Conservation (phyloP, 1,140 invertebrate species). For the Hydropsyche tenuis region DNA sequence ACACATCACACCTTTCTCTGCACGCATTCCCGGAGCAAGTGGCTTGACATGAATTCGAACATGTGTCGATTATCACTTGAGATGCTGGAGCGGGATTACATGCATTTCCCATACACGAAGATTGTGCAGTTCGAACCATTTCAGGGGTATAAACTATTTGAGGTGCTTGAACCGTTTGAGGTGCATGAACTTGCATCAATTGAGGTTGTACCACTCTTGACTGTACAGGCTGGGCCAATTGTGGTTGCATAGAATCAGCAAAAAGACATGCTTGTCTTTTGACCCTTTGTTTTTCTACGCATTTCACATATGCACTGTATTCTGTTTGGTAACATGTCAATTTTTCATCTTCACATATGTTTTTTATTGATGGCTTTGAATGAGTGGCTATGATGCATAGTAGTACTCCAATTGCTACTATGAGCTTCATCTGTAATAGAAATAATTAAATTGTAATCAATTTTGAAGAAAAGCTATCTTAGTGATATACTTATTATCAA, state of each 20-base stretch:
- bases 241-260: not conserved
- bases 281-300: constrained; percentile 31
- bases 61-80: not conserved
- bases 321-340: constrained; percentile 45
- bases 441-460: too few species aligned
- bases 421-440: constrained; percentile 42
- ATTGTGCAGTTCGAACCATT: too few species aligned
- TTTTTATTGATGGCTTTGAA: not conserved
- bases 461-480: too few species aligned
- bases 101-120: not conserved
- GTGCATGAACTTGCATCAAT: too few species aligned
- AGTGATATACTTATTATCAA: too few species aligned
- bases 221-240: not conserved
- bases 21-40: constrained; percentile 26
- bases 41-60: constrained; percentile 17
- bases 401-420: constrained; percentile 29
- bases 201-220: not conserved
- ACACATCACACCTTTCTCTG: constrained; percentile 22
- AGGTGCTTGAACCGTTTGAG: too few species aligned
- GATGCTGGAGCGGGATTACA: not conserved
- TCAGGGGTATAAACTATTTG: too few species aligned
- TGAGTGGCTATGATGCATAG: not conserved
- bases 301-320: constrained; percentile 44
- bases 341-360: constrained; percentile 30
- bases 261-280: constrained; percentile 28